Percentiles rank a stretch among this genome's conserved stretches.
Conservation (phyloP, 2,797 vertebrate species). For the Tenualosa ilisha region DNA sequence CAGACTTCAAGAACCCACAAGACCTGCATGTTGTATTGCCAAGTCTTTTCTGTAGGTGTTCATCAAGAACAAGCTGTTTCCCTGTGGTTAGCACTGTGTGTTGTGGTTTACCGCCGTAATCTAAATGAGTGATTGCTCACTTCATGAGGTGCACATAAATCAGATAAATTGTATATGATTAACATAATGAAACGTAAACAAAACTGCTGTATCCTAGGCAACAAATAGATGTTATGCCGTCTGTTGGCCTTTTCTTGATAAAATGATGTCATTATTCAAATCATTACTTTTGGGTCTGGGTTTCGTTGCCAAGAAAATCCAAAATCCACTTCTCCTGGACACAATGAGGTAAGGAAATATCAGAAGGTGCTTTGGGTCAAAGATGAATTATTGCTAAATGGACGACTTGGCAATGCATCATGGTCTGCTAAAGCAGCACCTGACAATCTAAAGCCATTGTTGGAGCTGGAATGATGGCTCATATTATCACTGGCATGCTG, state of each 20-base stretch:
- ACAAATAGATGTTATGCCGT: constrained; percentile 8
- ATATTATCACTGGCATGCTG: constrained; percentile 50
- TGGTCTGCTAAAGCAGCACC: constrained; percentile 41
- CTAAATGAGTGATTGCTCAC: constrained; percentile 12
- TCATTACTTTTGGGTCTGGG: constrained; percentile 28
- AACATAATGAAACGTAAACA: constrained; percentile 20
- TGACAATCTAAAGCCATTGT: constrained; percentile 56
- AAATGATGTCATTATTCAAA: constrained; percentile 41
- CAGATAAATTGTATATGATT: neutral
- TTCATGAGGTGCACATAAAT: constrained; percentile 30
- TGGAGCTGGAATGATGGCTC: constrained; percentile 48
- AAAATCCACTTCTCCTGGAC: constrained; percentile 12
- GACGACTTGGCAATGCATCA: constrained; percentile 48
- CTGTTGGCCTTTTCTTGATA: constrained; percentile 26
- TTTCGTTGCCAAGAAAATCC: constrained; percentile 28
- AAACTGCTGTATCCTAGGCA: neutral
- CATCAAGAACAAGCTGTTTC: constrained; percentile 12
- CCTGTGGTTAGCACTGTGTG: constrained; percentile 11
- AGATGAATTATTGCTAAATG: constrained; percentile 51
- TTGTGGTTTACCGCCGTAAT: constrained; percentile 2
- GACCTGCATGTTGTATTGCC: neutral
- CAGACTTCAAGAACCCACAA: neutral
- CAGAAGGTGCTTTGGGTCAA: constrained; percentile 39
- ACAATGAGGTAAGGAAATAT: constrained; percentile 36
- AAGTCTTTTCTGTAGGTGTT: constrained; percentile 16